Base-by-base conservation (phyloP, 2,113 vertebrate genomes). In the Cryptomyrus ogoouensis region DNA sequence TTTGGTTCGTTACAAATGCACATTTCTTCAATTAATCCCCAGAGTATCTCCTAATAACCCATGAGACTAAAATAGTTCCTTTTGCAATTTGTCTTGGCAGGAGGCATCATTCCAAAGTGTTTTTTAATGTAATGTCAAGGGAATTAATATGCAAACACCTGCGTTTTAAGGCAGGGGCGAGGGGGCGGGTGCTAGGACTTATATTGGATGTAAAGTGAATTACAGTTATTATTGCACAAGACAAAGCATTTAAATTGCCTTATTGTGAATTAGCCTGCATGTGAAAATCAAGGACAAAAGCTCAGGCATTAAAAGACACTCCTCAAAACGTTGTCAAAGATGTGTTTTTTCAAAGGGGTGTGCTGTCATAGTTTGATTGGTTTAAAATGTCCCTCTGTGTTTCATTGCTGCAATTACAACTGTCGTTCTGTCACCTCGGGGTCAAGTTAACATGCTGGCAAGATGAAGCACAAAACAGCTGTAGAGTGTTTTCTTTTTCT, bases 351-450 rank as follows among this genome's bases (percentile, higher is more conserved):
- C 17, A 83, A 56, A 44, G 35, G 47, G 6, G 10, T 56, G 47
- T 44, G 17, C 74, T 70, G 80, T 35, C 56, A 86, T 47, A 12
- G 83, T 50, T 44, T 90, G 88, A 90, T 74, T 86, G 77, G 83
- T 70, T 8, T 89, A 89, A 89, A 70, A 70, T 13, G 5, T 70
- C 50, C 56, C 44, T 42, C 24, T 42, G 74, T n/a, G 56, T 27
- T 50, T 66, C 66, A 83, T 31, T n/a, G 44, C 47, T 13, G 80
- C 86, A 89, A 90, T 90, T 89, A 90, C 24, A 9, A 85, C 80
- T 52, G 77, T 39, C 6, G 6, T 86, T 3, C 85, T 89, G 62
- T 74, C 44, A 74, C 88, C 80, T 85, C 52, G 58, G 74, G 80
- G 56, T 74, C 46, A 90, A 74, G 24, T 35, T 86, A 89, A 27